A percentile compares a stretch with the other conserved stretches of the same genome.
These are phyloP conservation scores for Polydrusus cervinus DNA, from an alignment of 2,888 invertebrate genomes.

Conservation along the genomic window DNA sequence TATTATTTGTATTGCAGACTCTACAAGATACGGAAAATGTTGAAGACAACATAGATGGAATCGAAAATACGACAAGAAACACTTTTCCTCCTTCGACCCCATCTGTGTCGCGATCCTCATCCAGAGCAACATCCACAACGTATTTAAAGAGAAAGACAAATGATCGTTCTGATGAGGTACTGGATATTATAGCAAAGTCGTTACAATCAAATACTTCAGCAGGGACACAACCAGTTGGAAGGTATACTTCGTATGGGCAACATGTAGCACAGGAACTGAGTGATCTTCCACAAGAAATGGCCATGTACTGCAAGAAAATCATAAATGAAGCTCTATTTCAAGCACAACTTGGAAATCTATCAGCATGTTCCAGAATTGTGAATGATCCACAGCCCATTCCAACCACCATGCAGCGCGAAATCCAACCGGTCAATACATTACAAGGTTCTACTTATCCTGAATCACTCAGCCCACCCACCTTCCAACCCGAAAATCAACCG, in stretches of 20 bases:
- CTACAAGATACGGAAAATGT: conserved; percentile 1
- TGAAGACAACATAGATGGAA: background rate
- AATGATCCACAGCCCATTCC: background rate
- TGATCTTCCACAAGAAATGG: conserved; percentile 14
- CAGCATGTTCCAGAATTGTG: conserved; percentile 1
- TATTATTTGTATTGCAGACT: conserved; percentile 9
- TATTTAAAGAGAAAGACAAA: background rate
- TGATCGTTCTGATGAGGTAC: conserved; percentile 21
- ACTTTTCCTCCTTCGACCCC: conserved; percentile 13
- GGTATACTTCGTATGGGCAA: conserved; percentile 11
- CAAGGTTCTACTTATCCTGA: background rate
- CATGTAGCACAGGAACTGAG: conserved; percentile 7
- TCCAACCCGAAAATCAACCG: too few relatives aligned
- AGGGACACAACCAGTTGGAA: conserved; percentile 6
- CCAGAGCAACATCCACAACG: conserved; percentile 10
- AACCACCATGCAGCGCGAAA: too few relatives aligned
- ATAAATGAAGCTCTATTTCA: conserved; percentile 22
- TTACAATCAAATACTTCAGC: conserved; percentile 19
- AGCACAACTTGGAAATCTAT: conserved; percentile 16
- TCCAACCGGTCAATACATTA: too few relatives aligned
- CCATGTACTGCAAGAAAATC: conserved; percentile 28
- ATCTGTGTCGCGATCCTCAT: conserved; percentile 8
- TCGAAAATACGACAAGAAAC: conserved; percentile 2
- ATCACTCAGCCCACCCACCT: background rate
- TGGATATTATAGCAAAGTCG: conserved; percentile 20